Base-by-base conservation (phyloP, 1,140 invertebrate genomes). In the Danaus melanippus region DNA sequence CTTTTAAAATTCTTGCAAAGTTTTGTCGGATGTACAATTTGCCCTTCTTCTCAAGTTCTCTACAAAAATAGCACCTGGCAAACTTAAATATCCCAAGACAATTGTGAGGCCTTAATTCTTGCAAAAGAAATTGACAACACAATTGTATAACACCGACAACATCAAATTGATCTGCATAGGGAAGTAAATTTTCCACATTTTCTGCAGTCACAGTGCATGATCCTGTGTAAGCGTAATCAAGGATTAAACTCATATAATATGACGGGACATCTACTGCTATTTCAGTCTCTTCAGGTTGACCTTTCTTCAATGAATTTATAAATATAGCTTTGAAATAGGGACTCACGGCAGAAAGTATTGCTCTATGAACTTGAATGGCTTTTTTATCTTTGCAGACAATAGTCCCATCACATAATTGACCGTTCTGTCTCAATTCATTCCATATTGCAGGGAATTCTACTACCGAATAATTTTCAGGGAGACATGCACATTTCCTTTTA, bases 41-140 rank as follows among this genome's bases (percentile, higher is more conserved):
- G 40, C 86, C 88, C 66, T 84, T 85, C 46, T 85, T 79, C 55
- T 89, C 86, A 51, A 92, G 68, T 44, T 90, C 87, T 55, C 79
- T 85, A 74, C 91, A 93, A 66, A 91, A 92, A 79, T 92, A 92
- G 68, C 89, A 88, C 56, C 88, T 87, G 10, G 92, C 92, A 75
- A 94, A 94, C 74, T 91, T 91, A 53, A 92, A 90, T 65, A 94
- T 90, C 81, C 89, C 89, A 41, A 92, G 85, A 74, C 91, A 92
- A 69, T 92, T 92, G 62, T 88, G 87, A 9, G 89, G 87, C 56
- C 87, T 86, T 41, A 92, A 60, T 57, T 86, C 76, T 41, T 74
- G 74, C 53, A 89, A 88, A 2, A 90, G 74, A 62, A 82, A 89
- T 57, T 90, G 86, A 67, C 90, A 92, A 71, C 92, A 93, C 39